Conservation (phyloP, 2,888 invertebrate genomes). For the Drosophila dives region DNA sequence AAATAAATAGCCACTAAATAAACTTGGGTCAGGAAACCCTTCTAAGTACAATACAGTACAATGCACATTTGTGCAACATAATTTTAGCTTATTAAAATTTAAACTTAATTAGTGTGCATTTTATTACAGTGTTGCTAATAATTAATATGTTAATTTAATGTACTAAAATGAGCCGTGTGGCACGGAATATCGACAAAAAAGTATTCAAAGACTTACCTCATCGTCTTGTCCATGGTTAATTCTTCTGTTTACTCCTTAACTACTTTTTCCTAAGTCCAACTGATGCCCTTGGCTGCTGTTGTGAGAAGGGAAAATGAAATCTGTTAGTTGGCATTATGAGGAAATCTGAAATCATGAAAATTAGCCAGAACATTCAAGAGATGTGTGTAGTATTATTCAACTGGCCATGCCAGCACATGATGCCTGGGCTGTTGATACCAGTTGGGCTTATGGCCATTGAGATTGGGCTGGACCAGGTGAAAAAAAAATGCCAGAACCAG, state of each 20-base stretch:
- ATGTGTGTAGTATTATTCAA: conserved; percentile 60
- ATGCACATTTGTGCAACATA: background rate
- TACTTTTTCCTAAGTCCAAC: background rate
- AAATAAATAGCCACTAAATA: background rate
- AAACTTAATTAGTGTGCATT: background rate
- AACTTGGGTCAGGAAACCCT: background rate
- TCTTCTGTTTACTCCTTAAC: background rate
- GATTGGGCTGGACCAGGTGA: conserved; percentile 3
- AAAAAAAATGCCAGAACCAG: background rate
- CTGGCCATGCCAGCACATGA: conserved; percentile 45
- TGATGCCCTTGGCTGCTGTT: conserved; percentile 1
- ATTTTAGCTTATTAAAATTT: background rate
- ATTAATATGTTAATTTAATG: background rate
- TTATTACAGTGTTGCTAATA: background rate
- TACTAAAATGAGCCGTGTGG: background rate
- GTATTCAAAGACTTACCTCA: conserved; percentile 34
- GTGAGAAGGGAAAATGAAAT: background rate
- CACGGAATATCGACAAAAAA: conserved; percentile 12
- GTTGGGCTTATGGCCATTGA: conserved; percentile 20
- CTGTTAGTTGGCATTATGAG: conserved; percentile 38
- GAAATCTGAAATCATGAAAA: conserved; percentile 44
- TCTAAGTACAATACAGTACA: background rate
- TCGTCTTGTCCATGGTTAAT: conserved; percentile 26
- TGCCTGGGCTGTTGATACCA: conserved; percentile 51
- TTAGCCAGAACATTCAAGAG: conserved; percentile 47